Conservation (phyloP, 2,113 vertebrate species). For the Pedetes capensis region DNA sequence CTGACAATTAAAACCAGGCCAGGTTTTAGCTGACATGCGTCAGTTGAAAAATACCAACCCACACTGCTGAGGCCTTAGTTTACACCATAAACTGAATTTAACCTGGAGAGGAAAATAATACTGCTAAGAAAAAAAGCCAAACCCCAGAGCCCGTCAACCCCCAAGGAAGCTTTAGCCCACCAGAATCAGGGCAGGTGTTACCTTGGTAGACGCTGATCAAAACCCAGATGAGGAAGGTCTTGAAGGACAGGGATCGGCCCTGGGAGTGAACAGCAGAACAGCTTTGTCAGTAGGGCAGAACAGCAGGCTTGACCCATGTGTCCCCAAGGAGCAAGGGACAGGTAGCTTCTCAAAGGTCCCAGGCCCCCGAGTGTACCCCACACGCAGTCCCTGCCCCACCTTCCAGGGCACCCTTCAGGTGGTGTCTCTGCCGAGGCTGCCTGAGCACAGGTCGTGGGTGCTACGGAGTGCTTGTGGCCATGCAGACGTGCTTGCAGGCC, state of each 20-base stretch:
- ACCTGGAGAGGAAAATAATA: conserved; percentile 76
- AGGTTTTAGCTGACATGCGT: conserved; percentile 74
- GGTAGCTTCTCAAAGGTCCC: background rate
- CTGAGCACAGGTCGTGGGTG: no score
- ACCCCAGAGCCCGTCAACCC: no score
- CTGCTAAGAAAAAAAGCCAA: conserved; percentile 66
- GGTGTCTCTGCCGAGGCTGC: background rate
- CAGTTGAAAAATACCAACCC: conserved; percentile 49
- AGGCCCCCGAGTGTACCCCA: rapidly evolving
- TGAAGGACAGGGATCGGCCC: conserved; percentile 96
- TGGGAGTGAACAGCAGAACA: conserved; percentile 76
- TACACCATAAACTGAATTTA: conserved; percentile 78
- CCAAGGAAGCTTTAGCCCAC: conserved; percentile 44
- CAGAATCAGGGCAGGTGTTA: conserved; percentile 71
- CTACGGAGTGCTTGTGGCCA: background rate
- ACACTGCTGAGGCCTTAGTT: conserved; percentile 75
- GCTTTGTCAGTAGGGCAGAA: conserved; percentile 31
- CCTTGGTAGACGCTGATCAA: conserved; percentile 90
- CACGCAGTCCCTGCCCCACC: background rate
- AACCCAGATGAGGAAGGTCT: conserved; percentile 90
- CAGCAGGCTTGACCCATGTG: background rate
- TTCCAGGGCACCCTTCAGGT: background rate
- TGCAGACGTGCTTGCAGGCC: no score
- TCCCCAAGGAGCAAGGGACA: background rate
- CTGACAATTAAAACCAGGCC: conserved; percentile 82